Base-by-base conservation (phyloP, 2,797 vertebrate genomes). In the Orientallactaga sibirica region DNA sequence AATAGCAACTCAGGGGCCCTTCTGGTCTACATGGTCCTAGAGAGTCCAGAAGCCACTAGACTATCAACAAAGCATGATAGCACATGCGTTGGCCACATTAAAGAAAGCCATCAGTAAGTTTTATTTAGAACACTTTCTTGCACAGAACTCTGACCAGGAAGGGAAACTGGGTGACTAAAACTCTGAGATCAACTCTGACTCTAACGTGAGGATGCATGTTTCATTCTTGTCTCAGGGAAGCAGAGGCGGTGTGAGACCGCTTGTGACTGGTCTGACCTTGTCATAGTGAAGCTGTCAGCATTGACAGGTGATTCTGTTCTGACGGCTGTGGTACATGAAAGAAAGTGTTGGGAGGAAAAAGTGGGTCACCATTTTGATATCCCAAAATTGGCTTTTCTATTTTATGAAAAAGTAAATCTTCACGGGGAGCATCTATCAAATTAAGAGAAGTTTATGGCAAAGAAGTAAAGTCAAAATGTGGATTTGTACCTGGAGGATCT, bases 181-280 rank as follows among this genome's bases (percentile, higher is more conserved):
- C 4, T 12, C 33, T 79, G 48, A 80, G 62, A 74, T 2, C 62
- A 78, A 16, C 66, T 79, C 2, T 58, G 68, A 66, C 29, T 79
- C 37, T 70, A 74, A 95, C 78, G 92, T 64, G 25, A 91, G 29
- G 73, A 48, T 10, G n/a, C 20, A 29, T 41, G 70, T 93, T 83
- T 91, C 43, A 70, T 81, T 92, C 90, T 52, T 78, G 29, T 68
- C 70, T 87, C 89, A 71, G 74, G 81, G n/a, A 91, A 93, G 87
- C 43, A 74, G n/a, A 94, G 80, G 92, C 33, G 22, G n/a, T 66
- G 18, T 84, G 84, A 82, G 62, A 94, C 37, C 85, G 77, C 84
- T 94, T 89, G 78, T 71, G 77, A 80, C 29, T 86, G 58, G n/a
- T 68, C 80, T 93, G 52, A 71, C 58, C 86, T 95, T 88, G 77